These are phyloP conservation scores for Coregonus ussuriensis DNA, from an alignment of 2,797 vertebrate species.

Conservation along the genomic window DNA sequence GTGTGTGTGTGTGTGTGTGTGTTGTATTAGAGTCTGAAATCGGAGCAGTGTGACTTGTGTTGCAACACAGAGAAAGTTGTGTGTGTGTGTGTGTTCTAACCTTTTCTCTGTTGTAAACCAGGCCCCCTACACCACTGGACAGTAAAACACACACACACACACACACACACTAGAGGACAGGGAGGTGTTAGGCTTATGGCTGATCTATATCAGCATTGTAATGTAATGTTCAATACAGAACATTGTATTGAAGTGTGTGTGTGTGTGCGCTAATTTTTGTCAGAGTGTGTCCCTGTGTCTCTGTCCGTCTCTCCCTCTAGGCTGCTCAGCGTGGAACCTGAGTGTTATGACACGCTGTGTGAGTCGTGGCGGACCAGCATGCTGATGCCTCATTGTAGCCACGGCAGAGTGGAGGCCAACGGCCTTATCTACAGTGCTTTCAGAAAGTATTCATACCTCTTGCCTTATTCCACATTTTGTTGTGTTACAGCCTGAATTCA, in stretches of 20 bases:
- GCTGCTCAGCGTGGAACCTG: slow-evolving; percentile 91
- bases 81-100: no score
- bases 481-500: no score
- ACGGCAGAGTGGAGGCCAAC: slow-evolving; percentile 91
- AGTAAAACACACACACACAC: slow-evolving; percentile 58
- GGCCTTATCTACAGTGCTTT: slow-evolving; percentile 83
- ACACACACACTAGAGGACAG: neutral
- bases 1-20: no score
- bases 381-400: slow-evolving; percentile 94
- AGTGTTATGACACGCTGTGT: slow-evolving; percentile 71
- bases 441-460: no score
- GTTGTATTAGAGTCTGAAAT: no score
- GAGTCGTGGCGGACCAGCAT: slow-evolving; percentile 98
- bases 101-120: slow-evolving; percentile 72
- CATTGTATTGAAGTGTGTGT: neutral
- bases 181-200: neutral
- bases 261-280: neutral
- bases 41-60: neutral
- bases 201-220: neutral
- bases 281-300: no score
- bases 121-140: slow-evolving; percentile 92
- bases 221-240: neutral
- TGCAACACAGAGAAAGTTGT: neutral
- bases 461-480: no score
- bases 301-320: slow-evolving; percentile 66